Conservation (phyloP, 2,888 invertebrate species). For the Meghimatium bilineatum region DNA sequence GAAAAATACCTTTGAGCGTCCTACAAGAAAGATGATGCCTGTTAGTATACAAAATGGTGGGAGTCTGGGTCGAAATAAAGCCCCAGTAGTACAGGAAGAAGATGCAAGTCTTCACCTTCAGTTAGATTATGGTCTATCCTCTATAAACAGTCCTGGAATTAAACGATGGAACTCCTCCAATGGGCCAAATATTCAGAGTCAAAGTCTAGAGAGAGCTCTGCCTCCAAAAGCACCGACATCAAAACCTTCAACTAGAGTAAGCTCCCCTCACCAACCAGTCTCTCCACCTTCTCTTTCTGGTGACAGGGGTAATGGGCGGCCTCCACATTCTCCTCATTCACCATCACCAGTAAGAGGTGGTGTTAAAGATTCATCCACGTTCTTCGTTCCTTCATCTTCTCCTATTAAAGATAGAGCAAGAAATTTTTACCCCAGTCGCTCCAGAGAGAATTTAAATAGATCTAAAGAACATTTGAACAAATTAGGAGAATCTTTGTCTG, state of each 20-base stretch:
- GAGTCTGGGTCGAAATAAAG: conserved; percentile 44
- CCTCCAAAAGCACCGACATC: conserved; percentile 35
- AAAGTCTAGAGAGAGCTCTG: conserved; percentile 23
- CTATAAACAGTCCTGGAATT: conserved; percentile 61
- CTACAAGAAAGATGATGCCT: conserved; percentile 29
- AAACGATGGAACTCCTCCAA: conserved; percentile 52
- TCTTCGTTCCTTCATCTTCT: conserved; percentile 29
- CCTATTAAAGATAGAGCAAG: conserved; percentile 50
- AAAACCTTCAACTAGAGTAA: conserved; percentile 35
- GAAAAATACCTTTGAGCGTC: conserved; percentile 48
- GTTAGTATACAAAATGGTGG: conserved; percentile 41
- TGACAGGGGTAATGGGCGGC: conserved; percentile 4
- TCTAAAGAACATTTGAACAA: conserved; percentile 47
- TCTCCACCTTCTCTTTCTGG: conserved; percentile 26
- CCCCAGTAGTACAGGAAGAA: conserved; percentile 61
- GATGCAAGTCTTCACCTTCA: conserved; percentile 51
- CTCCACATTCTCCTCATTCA: conserved; percentile 32
- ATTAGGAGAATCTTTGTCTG: conserved; percentile 35
- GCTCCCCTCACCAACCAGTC: conserved; percentile 29
- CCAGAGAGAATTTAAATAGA: conserved; percentile 48
- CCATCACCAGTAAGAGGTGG: conserved; percentile 37
- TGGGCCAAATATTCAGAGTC: conserved; percentile 40
- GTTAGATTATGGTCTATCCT: conserved; percentile 51
- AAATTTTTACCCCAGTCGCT: conserved; percentile 50
- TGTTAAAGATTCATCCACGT: not conserved